Conservation (phyloP, 2,888 invertebrate genomes). For the Erebia ligea region DNA sequence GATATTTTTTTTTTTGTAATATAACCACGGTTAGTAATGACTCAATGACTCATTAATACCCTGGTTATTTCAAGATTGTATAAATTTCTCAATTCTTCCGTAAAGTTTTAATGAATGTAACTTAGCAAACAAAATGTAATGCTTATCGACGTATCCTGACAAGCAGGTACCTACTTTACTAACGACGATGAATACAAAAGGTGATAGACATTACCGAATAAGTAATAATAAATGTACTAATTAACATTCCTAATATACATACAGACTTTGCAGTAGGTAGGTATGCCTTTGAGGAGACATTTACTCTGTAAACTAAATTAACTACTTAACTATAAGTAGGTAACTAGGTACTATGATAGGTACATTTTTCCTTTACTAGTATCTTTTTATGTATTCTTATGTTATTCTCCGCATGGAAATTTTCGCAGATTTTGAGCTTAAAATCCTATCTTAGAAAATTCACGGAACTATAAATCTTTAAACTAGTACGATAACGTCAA, state of each 20-base stretch:
- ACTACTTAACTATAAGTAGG: too few relatives aligned
- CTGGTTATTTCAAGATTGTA: background rate
- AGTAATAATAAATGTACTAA: slow-evolving; percentile 35
- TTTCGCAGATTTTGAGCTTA: background rate
- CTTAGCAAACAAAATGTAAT: background rate
- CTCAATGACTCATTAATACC: slow-evolving; percentile 8
- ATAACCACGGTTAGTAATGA: background rate
- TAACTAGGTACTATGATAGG: background rate
- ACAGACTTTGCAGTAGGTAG: slow-evolving; percentile 6
- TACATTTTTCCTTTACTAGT: background rate
- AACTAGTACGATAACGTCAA: background rate
- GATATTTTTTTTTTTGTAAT: background rate
- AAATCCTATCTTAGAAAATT: background rate
- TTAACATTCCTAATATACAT: slow-evolving; percentile 33
- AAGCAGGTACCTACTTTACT: slow-evolving; percentile 20
- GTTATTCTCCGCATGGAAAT: background rate
- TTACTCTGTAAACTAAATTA: background rate
- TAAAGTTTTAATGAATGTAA: background rate
- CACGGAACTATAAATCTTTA: background rate
- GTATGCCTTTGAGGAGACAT: background rate
- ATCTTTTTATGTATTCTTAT: background rate
- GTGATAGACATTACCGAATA: slow-evolving; percentile 36
- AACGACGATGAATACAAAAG: slow-evolving; percentile 34
- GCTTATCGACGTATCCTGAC: slow-evolving; percentile 25
- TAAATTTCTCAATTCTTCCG: background rate